A percentile compares a stretch with the other conserved stretches of the same genome.
phyloP scores from a whole-genome alignment of 2,888 invertebrate genomes.

The Heliconius ismenius region DNA sequence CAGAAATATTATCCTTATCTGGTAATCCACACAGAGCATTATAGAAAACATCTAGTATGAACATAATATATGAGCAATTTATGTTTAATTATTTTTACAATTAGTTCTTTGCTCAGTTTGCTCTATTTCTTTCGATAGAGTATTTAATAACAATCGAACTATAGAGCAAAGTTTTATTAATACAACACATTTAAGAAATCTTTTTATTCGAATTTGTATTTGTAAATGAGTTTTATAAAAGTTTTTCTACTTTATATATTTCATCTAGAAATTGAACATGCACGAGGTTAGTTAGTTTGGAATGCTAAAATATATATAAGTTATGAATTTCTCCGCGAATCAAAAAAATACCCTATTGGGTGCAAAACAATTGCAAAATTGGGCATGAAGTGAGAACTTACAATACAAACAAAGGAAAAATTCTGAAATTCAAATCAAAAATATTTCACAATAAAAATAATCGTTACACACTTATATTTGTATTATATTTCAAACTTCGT shows the following conservation, averaged over 20 bases:
- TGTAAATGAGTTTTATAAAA: neutral
- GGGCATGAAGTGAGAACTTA: too few species aligned
- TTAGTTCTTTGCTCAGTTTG: neutral
- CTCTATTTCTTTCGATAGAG: neutral
- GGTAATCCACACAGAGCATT: constrained; percentile 52
- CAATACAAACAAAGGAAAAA: too few species aligned
- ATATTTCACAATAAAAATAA: too few species aligned
- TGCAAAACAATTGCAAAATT: too few species aligned
- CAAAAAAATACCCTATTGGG: too few species aligned
- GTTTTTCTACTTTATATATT: neutral
- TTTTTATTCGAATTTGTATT: too few species aligned
- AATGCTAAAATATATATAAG: neutral
- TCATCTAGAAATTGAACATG: neutral
- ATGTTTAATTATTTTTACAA: constrained; percentile 1
- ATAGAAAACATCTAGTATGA: constrained; percentile 42
- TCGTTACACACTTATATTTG: too few species aligned
- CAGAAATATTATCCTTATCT: constrained; percentile 54
- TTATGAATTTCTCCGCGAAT: too few species aligned
- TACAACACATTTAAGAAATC: neutral
- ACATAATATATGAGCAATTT: constrained; percentile 23
- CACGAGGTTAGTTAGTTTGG: neutral
- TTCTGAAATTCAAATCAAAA: too few species aligned
- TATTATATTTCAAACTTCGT: too few species aligned
- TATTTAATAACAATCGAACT: neutral
- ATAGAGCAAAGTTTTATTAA: neutral